Evolutionary conservation across 2,113 vertebrate species (phyloP), one percentile per base, ranked within the genome.

Genomic region (Ciconia stormi): DNA sequence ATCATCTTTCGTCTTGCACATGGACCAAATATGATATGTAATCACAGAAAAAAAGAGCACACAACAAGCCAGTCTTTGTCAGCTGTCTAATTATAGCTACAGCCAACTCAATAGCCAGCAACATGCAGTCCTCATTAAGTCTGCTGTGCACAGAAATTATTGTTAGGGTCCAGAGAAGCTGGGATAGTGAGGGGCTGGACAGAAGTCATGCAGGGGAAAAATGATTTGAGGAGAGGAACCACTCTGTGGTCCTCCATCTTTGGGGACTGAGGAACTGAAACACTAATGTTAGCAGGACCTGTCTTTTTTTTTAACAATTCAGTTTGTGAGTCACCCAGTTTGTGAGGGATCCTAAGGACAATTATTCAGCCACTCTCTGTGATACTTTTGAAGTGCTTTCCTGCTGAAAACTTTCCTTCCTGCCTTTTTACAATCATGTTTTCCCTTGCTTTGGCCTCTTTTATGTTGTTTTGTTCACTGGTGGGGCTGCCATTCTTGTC

Each of bases 41-140:
- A 93, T 97, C 78, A 77, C 53, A 80, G 78, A 40, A 86, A 81
- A 59, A 90, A 77, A 81, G 42, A 82, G 29, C 46, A 62, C 53
- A 73, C 55, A 79, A 79, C n/a, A 62, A 90, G 42, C 59, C 62
- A 82, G 50, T 80, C 84, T 91, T 80, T 91, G 93, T 96, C 96
- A 96, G 78, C 74, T 90, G 38, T 70, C 95, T 95, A 96, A 97
- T 96, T 95, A 95, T 91, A 97, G 91, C n/a, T 73, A 19, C 82
- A 95, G 65, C 40, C 61, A 91, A 27, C n/a, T 59, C 83, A 87
- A 89, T 82, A 94, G 40, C 81, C 74, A 92, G 53, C 36, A 91
- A 76, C 56, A 66, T 85, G 36, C 84, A 97, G 78, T 87, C 70
- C 78, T 97, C 74, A 65, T 90, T 95, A 90, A 72, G 65, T 56